phyloP scores from a whole-genome alignment of 2,113 vertebrate genomes.

The Gnathonemus echidnorhynchus region DNA sequence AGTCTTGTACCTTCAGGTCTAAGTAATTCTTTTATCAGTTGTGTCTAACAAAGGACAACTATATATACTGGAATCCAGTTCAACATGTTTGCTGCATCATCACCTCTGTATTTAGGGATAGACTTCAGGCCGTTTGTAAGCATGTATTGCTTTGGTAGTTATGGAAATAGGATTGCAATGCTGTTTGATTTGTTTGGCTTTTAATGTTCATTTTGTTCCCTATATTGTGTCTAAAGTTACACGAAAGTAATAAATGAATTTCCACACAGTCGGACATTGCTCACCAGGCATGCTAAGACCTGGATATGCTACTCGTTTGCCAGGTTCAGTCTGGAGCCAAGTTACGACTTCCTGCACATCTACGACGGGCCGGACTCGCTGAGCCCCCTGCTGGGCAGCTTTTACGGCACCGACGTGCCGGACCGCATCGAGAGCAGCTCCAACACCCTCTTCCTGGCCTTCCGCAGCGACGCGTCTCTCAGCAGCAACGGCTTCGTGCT shows the following conservation, averaged over 20 bases:
- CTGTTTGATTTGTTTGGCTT: not conserved
- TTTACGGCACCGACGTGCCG: constrained; percentile 83
- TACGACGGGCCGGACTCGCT: constrained; percentile 90
- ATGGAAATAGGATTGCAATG: not conserved
- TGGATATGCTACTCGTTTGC: constrained; percentile 11
- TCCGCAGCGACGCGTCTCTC: constrained; percentile 89
- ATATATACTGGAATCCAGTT: not conserved
- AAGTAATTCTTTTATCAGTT: not conserved
- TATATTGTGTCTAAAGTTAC: not conserved
- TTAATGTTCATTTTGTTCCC: not conserved
- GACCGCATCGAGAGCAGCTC: constrained; percentile 91
- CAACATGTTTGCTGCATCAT: not conserved
- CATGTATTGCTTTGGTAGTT: not conserved
- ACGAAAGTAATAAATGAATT: not conserved
- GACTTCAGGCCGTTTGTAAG: not conserved
- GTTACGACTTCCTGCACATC: constrained; percentile 95
- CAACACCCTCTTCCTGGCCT: constrained; percentile 90
- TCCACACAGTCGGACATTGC: not conserved
- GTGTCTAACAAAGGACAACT: not conserved
- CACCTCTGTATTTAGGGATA: not conserved
- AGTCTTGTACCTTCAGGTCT: not conserved
- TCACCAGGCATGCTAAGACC: not conserved
- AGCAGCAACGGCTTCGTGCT: constrained; percentile 91
- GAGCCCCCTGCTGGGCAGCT: constrained; percentile 88
- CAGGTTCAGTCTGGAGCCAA: constrained; percentile 93